phyloP scores from a whole-genome alignment of 1,140 invertebrate species.

The Scaptomyza graminum region DNA sequence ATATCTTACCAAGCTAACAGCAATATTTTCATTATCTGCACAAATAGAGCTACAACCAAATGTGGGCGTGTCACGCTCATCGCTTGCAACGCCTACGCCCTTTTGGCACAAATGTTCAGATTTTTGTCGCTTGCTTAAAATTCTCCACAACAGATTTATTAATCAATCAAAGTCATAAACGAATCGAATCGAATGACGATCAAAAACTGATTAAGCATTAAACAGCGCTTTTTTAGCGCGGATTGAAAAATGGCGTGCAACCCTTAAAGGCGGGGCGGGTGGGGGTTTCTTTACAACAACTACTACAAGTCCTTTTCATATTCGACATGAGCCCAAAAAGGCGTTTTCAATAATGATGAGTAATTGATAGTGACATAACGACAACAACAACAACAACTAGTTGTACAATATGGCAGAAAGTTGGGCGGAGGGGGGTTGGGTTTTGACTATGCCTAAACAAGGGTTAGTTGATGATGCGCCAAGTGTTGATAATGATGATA shows the following conservation, averaged over 20 bases:
- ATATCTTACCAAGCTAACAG: no score
- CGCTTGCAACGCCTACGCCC: conserved; percentile 60
- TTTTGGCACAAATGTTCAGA: conserved; percentile 67
- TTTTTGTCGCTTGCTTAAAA: conserved; percentile 55
- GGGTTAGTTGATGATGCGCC: conserved; percentile 42
- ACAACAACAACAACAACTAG: conserved; percentile 37
- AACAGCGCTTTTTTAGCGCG: conserved; percentile 37
- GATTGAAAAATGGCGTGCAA: conserved; percentile 52
- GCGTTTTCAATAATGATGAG: conserved; percentile 76
- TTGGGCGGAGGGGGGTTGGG: conserved; percentile 17
- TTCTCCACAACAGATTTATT: conserved; percentile 61
- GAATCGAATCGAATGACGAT: conserved; percentile 52
- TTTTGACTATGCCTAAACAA: conserved; percentile 11
- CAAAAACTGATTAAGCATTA: conserved; percentile 46
- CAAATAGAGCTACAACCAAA: conserved; percentile 28
- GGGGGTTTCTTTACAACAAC: conserved; percentile 15
- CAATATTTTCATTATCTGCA: background rate
- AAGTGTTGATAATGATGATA: conserved; percentile 73
- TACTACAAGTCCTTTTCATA: background rate
- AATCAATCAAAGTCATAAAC: conserved; percentile 83
- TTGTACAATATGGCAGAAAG: conserved; percentile 46
- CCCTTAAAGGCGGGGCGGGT: conserved; percentile 19
- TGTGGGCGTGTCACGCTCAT: conserved; percentile 44
- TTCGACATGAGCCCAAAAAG: conserved; percentile 37
- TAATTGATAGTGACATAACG: conserved; percentile 80